phyloP scores from a whole-genome alignment of 2,888 invertebrate species.

The Nipponacmea schrenckii region DNA sequence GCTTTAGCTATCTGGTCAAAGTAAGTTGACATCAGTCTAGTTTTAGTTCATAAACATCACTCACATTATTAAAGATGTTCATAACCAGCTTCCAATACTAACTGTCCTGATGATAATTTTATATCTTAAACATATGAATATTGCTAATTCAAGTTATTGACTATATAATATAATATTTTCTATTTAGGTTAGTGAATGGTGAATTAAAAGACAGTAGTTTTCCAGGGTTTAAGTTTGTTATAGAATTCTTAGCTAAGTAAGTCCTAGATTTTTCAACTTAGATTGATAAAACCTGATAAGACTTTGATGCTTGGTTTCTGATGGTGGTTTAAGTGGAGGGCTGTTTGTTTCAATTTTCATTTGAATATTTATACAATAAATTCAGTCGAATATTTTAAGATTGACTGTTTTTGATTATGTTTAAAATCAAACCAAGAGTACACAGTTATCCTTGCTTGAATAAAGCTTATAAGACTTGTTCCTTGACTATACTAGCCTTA shows the following conservation, averaged over 20 bases:
- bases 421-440: no score
- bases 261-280: conserved; percentile 27
- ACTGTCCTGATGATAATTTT: neutral
- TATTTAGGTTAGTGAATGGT: conserved; percentile 63
- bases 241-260: conserved; percentile 68
- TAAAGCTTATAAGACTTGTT: no score
- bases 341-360: neutral
- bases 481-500: no score
- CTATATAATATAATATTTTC: neutral
- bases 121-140: neutral
- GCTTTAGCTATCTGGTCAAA: conserved; percentile 69
- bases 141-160: no score
- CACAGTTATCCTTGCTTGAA: no score
- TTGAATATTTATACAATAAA: no score
- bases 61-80: conserved; percentile 68
- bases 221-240: conserved; percentile 67
- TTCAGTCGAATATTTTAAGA: no score
- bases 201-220: conserved; percentile 66
- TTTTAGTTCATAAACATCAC: conserved; percentile 45
- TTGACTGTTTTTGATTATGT: no score
- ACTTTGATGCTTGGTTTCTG: no score
- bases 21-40: conserved; percentile 59
- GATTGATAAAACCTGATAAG: no score
- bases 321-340: no score
- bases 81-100: neutral